A percentile compares a stretch with the other conserved stretches of the same genome.
phyloP scores from a whole-genome alignment of 2,797 vertebrate species.

The Bradypodion pumilum region DNA sequence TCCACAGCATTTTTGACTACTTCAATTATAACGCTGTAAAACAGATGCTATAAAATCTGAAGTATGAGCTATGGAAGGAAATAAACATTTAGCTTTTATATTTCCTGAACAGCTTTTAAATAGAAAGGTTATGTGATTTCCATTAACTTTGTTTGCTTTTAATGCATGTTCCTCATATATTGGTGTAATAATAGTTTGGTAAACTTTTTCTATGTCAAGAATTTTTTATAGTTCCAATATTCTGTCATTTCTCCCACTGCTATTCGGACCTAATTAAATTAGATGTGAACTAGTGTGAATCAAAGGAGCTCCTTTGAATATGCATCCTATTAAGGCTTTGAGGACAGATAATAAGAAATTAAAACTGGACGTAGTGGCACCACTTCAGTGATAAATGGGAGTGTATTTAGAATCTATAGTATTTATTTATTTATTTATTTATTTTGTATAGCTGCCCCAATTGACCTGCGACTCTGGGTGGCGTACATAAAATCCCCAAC shows the following conservation, averaged over 20 bases:
- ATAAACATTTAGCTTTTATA: conserved; percentile 31
- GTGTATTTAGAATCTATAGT: background rate
- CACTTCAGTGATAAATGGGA: background rate
- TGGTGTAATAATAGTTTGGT: conserved; percentile 16
- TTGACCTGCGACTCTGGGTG: too few species aligned
- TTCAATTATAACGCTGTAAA: conserved; percentile 10
- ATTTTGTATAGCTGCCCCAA: too few species aligned
- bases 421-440: too few species aligned
- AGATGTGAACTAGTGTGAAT: background rate
- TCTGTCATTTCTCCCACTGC: background rate
- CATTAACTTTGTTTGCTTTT: conserved; percentile 15
- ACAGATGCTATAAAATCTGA: conserved; percentile 2
- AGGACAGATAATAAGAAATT: background rate
- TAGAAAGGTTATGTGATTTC: conserved; percentile 23
- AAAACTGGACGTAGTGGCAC: background rate
- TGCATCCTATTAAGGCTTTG: conserved; percentile 29
- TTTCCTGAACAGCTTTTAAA: conserved; percentile 29
- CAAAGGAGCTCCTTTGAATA: conserved; percentile 40
- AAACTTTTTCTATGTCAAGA: background rate
- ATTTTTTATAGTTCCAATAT: background rate
- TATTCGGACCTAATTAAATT: background rate
- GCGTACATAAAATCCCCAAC: too few species aligned
- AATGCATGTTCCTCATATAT: background rate
- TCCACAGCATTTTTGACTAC: conserved; percentile 17
- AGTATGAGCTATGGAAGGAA: background rate